Evolutionary conservation across 2,797 vertebrate species (phyloP), one percentile per base, ranked within the genome.

Genomic region (Notoglanidium macrostoma): DNA sequence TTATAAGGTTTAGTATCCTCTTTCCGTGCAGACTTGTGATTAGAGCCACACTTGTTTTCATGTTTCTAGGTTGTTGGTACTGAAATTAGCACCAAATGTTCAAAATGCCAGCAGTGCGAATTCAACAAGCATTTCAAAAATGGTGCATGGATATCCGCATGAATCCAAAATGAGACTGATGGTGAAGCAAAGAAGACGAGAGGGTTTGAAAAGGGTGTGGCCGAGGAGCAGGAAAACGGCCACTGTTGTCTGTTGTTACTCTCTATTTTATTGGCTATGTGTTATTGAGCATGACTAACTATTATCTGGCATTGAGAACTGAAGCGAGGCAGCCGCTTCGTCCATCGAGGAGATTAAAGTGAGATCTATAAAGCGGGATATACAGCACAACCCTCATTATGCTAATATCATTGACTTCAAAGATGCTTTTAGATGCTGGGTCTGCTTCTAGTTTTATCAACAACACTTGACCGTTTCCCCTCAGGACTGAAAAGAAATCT

Each of bases 401-500:
- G 35, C 2, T 65, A n/a, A 65, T 51, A 77, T 29, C 5, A 40
- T 51, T 72, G 35, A 61, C 67, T 63, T 63, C 32, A 51, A 77
- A 81, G 44, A 59, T 55, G 35, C 57, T 65, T 68, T 86, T 68
- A 68, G 59, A 68, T 14, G 15, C 12, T 55, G 74, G 46, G 2
- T 40, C 19, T 19, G 85, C 40, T 73, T 68, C 57, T 68, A 63
- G n/a, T 61, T 29, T 40, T 63, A n/a, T 82, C 76, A 65, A 72
- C 32, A 63, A 26, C 55, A 73, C 55, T 61, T 49, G n/a, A 80
- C 70, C 9, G 46, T 59, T 80, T 86, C 65, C 54, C 26, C 32
- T 46, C 59, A 80, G 77, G 35, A 55, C 65, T 10, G 19, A 72
- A 59, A 70, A 32, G 72, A 46, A 74, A 46, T 49, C 44, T 46